These are phyloP conservation scores for Oreochromis grahami DNA, from an alignment of 2,797 vertebrate genomes.

Conservation along the genomic window DNA sequence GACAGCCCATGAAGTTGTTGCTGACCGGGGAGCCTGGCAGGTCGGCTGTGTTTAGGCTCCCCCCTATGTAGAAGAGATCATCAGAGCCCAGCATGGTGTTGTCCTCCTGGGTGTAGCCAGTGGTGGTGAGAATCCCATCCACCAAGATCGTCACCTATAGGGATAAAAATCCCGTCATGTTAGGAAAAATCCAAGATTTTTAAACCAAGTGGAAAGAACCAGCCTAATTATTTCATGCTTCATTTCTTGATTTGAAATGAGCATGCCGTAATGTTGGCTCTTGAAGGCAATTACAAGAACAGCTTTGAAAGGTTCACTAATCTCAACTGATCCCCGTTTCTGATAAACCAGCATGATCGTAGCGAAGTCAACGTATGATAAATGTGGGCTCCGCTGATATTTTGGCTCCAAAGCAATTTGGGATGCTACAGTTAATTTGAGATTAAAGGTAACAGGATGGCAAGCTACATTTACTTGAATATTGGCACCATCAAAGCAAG, in stretches of 20 bases:
- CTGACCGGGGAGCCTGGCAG: conserved; percentile 92
- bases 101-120: conserved; percentile 95
- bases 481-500: conserved; percentile 28
- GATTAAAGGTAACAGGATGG: conserved; percentile 40
- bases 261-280: conserved; percentile 43
- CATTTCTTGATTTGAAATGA: conserved; percentile 47
- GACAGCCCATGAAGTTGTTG: conserved; percentile 98
- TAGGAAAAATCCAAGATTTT: conserved; percentile 4
- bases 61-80: conserved; percentile 95
- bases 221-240: conserved; percentile 59
- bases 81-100: conserved; percentile 97
- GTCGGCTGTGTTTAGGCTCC: conserved; percentile 92
- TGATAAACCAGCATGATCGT: conserved; percentile 44
- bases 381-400: conserved; percentile 28
- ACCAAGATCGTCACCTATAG: conserved; percentile 91
- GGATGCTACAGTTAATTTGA: conserved; percentile 34
- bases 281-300: conserved; percentile 57
- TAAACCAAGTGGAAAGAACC: conserved; percentile 35
- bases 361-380: conserved; percentile 36
- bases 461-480: conserved; percentile 5
- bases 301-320: conserved; percentile 52
- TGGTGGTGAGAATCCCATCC: conserved; percentile 92
- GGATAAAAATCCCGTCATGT: not conserved
- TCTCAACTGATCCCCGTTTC: conserved; percentile 51
- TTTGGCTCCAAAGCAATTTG: conserved; percentile 9